A percentile compares a stretch with the other conserved stretches of the same genome.
Conservation (phyloP, 2,797 vertebrate species). For the Sebastes variabilis region DNA sequence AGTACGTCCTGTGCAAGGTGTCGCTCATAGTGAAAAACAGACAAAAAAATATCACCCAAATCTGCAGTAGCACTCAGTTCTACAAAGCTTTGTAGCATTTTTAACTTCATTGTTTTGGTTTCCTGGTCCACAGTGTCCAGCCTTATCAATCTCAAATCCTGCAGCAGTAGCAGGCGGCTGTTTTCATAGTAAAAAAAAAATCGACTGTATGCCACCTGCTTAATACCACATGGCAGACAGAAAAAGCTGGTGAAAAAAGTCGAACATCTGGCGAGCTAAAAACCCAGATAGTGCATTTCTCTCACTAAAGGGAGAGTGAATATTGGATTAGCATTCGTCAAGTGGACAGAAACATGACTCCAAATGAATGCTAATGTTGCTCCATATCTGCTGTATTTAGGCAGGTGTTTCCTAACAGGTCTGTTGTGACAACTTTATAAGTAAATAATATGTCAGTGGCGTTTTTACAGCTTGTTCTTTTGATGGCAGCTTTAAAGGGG, state of each 20-base stretch:
- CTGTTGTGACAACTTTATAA: background rate
- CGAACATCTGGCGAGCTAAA: background rate
- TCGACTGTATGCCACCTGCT: background rate
- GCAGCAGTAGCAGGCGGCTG: background rate
- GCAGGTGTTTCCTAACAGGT: background rate
- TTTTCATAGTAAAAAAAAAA: background rate
- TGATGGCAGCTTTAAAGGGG: background rate
- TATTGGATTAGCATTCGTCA: background rate
- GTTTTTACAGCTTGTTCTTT: background rate
- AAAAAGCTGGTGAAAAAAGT: background rate
- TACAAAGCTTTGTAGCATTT: background rate
- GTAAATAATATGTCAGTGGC: background rate
- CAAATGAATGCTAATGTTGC: background rate
- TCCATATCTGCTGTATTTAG: background rate
- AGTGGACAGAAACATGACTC: background rate
- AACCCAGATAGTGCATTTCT: background rate
- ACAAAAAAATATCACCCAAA: background rate
- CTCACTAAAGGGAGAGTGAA: background rate
- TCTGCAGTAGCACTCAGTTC: background rate
- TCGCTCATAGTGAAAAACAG: background rate
- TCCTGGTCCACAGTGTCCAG: background rate
- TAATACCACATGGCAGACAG: background rate
- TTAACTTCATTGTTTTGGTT: background rate
- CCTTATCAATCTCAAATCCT: background rate
- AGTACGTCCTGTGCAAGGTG: background rate